Evolutionary conservation across 2,113 vertebrate species (phyloP).

Genomic region (Malurus elegans): DNA sequence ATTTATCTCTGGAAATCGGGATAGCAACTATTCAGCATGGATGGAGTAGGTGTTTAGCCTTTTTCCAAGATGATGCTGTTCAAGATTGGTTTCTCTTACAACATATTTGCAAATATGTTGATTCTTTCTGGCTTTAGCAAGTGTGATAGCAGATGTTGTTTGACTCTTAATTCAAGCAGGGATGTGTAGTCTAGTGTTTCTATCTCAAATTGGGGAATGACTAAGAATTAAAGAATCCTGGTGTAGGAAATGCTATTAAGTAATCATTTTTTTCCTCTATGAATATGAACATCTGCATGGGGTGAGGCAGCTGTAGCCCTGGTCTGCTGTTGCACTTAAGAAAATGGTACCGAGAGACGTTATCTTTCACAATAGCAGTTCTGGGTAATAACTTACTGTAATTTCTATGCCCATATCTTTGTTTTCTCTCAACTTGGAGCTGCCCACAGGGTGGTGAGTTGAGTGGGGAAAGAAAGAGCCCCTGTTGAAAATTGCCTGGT

Average conservation of each 20-base stretch:
- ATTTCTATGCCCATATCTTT: neutral
- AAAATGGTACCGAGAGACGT: neutral
- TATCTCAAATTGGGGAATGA: neutral
- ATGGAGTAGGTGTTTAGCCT: neutral
- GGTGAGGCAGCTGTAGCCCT: neutral
- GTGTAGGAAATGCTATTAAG: neutral
- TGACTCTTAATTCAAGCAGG: neutral
- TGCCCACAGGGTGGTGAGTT: neutral
- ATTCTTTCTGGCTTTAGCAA: neutral
- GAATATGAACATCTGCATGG: conserved; percentile 7
- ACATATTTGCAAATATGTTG: neutral
- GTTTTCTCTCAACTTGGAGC: neutral
- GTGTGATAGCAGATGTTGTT: conserved; percentile 27
- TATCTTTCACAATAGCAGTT: neutral
- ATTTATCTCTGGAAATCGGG: neutral
- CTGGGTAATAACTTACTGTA: neutral
- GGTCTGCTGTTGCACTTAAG: neutral
- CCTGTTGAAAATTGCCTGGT: neutral
- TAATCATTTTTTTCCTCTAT: neutral
- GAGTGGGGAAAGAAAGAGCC: neutral
- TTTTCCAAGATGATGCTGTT: neutral
- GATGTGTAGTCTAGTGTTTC: neutral
- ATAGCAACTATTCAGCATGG: neutral
- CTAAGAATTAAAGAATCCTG: conserved; percentile 8
- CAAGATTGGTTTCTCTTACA: neutral